Conservation (phyloP, 2,797 vertebrate genomes). For the Carduelis carduelis region DNA sequence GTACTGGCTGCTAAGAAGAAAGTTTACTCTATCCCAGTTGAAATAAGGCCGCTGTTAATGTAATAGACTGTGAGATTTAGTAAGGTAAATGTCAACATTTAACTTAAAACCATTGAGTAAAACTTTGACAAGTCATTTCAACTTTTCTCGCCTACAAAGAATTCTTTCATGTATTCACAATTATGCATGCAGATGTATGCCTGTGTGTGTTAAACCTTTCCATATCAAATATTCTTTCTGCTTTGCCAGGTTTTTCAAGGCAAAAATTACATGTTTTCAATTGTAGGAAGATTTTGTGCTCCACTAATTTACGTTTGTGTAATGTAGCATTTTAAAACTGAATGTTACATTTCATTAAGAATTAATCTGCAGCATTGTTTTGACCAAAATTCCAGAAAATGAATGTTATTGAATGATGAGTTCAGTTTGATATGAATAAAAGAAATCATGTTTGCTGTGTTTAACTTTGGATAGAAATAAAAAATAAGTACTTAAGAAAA, state of each 20-base stretch:
- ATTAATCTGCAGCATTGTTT: not conserved
- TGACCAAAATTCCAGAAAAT: not conserved
- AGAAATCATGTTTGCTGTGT: not conserved
- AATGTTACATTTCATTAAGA: not conserved
- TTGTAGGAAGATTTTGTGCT: not conserved
- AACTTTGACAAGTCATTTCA: not conserved
- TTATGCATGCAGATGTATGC: not conserved
- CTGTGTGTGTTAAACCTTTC: not conserved
- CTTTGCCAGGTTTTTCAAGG: not conserved
- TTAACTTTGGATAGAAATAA: not conserved
- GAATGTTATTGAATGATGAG: not conserved
- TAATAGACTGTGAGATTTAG: not conserved
- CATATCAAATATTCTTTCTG: not conserved
- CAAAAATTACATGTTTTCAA: not conserved
- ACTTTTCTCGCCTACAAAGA: not conserved
- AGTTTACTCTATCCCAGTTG: not conserved
- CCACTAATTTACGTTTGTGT: not conserved
- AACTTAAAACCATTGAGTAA: not conserved
- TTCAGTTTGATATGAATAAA: not conserved
- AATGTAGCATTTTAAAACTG: not conserved
- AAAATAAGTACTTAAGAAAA: not conserved
- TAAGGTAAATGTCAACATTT: not conserved
- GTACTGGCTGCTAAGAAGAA: not conserved
- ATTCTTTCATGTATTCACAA: not conserved
- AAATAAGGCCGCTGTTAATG: not conserved